Base-by-base conservation (phyloP, 2,888 invertebrate genomes). In the Elgonia sp. region DNA sequence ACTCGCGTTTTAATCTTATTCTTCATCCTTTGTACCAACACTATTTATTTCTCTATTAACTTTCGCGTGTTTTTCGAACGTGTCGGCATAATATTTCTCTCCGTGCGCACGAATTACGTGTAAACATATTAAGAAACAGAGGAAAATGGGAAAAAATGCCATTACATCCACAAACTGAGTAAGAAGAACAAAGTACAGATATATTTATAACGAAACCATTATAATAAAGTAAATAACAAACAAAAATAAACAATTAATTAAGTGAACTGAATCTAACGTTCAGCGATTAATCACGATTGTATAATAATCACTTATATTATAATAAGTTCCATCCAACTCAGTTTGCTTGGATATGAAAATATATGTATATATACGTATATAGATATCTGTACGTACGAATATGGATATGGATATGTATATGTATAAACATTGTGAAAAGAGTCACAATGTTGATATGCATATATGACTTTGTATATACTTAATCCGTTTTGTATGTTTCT, bases 381-480 rank as follows among this genome's bases (percentile, higher is more conserved):
- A 65, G 18, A 77, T 65, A 77, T 77, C 53, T 46, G 29, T 29
- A 29, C 29, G 42, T 76, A 63, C 20, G 40, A 76, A 60, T 29
- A 16, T 76, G 29, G 20, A 57, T 29, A 16, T 76, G 29, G 20
- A 57, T 57, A 42, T 73, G 60, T 29, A 75, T 46, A 75, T 60
- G 20, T 55, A 72, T 40, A 12, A 57, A 57, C 40, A 72, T 57
- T 72, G 72, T 72, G 72, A 57, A 20, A 7, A 18, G 20, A 39
- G 69, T 79, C 69, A 79, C 69, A 53, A 55, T 73, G 73, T 60
- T 55, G 63, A 42, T 63, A 82, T 73, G 63, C 69, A 77, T 65
- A 72, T 84, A 86, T 62, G 21, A 76, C 81, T 75, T 62, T 86
- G 86, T 86, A 86, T 60, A 86, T 86, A 86, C 20, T 69, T 79